Base-by-base conservation (phyloP, 2,113 vertebrate species). In the Phyllostomus discolor region DNA sequence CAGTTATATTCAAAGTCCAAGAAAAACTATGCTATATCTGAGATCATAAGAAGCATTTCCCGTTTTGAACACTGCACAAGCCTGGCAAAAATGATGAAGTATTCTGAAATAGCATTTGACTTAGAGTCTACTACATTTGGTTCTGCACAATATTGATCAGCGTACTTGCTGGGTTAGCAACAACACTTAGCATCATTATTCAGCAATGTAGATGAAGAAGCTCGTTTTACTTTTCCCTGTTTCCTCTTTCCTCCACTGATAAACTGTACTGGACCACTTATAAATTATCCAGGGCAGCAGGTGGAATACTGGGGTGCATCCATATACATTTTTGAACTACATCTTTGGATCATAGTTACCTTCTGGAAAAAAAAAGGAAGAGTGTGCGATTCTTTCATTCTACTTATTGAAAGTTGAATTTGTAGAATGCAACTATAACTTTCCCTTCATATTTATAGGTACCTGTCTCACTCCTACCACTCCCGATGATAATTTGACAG, bases 111-210 rank as follows among this genome's bases (percentile, higher is more conserved):
- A 86, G 66, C 41, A 84, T 95, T 91, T 92, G 73, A 52, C 82
- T 96, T 87, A 10, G 14, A 79, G 43, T 90, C 79, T 91, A 31
- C 85, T 57, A 15, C 70, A 73, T 76, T 92, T 96, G 46, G 8
- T 66, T 96, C 38, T 97, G 62, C 35, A 81, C 57, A 66, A 1
- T 97, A 95, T 97, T 91, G 96, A 98, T 96, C 86, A 91, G 59
- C 0, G 1, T 64, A 76, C 59, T 96, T 96, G 94, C 96, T 97
- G 90, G 22, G 48, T 91, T 96, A 96, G 91, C 95, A 96, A 69
- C 82, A 96, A 96, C 96, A 79, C 43, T 72, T 70, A 73, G 76
- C 81, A 85, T 92, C 73, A 73, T 95, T 94, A 92, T 96, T 97
- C 78, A 91, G 92, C 88, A 86, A 96, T 86, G 62, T 90, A 97